Conservation (phyloP, 2,888 invertebrate genomes). For the Oxycera nigricornis region DNA sequence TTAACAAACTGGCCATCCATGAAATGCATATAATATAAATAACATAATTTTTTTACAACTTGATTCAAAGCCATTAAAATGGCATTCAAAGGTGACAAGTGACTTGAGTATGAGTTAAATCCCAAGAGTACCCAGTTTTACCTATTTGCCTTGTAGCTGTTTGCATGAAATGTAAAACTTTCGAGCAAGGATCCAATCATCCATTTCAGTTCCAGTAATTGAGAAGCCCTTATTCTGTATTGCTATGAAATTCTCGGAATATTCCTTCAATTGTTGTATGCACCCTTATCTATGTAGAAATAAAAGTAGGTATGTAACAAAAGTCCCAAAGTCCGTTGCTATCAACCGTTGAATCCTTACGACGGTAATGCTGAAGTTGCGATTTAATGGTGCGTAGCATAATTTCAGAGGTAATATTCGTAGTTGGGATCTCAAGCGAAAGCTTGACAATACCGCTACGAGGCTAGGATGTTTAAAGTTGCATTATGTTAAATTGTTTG, state of each 20-base stretch:
- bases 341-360: background rate
- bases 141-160: too few relatives aligned
- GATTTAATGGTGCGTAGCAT: conserved; percentile 19
- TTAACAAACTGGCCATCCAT: too few relatives aligned
- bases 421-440: background rate
- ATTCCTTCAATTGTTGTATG: background rate
- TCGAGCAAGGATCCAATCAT: background rate
- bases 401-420: background rate
- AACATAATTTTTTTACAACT: too few relatives aligned
- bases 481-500: conserved; percentile 23
- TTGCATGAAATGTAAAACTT: background rate
- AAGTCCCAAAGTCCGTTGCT: background rate
- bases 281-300: background rate
- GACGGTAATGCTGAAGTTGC: background rate
- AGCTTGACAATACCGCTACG: background rate
- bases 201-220: conserved; percentile 1
- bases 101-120: too few relatives aligned
- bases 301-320: background rate
- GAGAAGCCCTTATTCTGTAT: background rate
- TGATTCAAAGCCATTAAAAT: too few relatives aligned
- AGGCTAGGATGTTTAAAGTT: conserved; percentile 2
- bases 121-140: too few relatives aligned
- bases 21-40: too few relatives aligned
- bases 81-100: too few relatives aligned
- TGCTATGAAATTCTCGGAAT: background rate